Evolutionary conservation across 2,888 invertebrate species (phyloP), one percentile per base, ranked within the genome.

Genomic region (Lepidocyrtinus sp.): DNA sequence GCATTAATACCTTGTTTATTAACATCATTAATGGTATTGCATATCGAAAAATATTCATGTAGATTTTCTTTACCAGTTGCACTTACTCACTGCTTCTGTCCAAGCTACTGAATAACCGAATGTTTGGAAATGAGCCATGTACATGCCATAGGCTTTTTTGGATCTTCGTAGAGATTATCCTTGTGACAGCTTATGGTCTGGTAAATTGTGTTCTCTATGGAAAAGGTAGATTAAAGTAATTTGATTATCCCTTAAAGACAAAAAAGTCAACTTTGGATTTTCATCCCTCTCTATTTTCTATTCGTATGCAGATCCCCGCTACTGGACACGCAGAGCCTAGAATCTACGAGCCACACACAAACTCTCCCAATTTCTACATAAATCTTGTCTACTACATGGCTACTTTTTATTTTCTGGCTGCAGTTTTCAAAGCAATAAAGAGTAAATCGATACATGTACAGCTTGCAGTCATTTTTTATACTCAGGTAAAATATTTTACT

Each of bases 51-150:
- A 59, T n/a, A 7, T 7, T 62, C 19, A 62, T 19, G 59, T 65
- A 19, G 9, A 12, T 9, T 65, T 25, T 22, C 25, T n/a, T 46
- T 59, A 27, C 27, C 36, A 27, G 27, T 50, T 61, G 5, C 55
- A 55, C n/a, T n/a, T 9, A 17, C 55, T 55, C n/a, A 36, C 55
- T 55, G 76, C 76, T 76, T 76, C 76, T 76, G 76, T 70, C 63
- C 26, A 3, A 50, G 76, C 76, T 76, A 70, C 76, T 50, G 55
- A 19, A 45, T 7, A 46, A 45, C n/a, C 45, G 2, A 36, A 25
- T n/a, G 24, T 75, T 75, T 45, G 75, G 22, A 36, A 70, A 70
- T 63, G 25, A 24, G 25, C 22, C 25, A 63, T n/a, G n/a, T n/a
- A n/a, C n/a, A n/a, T 22, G 61, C 71, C 71, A 71, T 27, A 46